Evolutionary conservation across 2,888 invertebrate species (phyloP), one percentile per base, ranked within the genome.

Genomic region (Tolmerus cingulatus): DNA sequence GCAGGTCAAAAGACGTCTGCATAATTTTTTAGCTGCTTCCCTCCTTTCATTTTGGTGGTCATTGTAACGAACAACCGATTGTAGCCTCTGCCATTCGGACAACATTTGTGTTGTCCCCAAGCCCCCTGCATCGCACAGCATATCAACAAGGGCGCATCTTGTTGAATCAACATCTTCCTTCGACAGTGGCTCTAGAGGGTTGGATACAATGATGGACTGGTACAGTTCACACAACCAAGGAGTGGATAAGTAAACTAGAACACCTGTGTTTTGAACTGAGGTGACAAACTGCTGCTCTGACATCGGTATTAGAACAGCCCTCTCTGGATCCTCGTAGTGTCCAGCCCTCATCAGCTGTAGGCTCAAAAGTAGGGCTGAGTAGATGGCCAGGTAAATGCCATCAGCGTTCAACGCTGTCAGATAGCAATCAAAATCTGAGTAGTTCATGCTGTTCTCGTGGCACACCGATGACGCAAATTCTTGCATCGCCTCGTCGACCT

Each of bases 211-310:
- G 1, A 98, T 95, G 91, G 96, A 97, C 90, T 97, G 97, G 91
- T 98, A 99, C 8, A 99, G 93, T 91, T 98, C 98, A 51, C 97
- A 95, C 2, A 99, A 94, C 98, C 98, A 99, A 0, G 97, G 96
- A 0, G 97, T 97, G 0, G 98, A 98, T 12, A 98, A 94, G 91
- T 98, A 99, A 7, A 99, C 97, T 37, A 98, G 93, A 23, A 98
- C 97, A 0, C 98, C 98, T 87, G 97, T 97, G 46, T 97, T 97
- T 91, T 98, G 97, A 7, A 98, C 97, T 91, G 97, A 97, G 90
- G 98, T 97, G 1, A 98, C 96, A 91, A 98, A 98, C 92, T 97
- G 96, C 88, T 96, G 96, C 95, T 98, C 96, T 1, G 95, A 95
- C 90, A 95, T 93, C 0, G 95, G 95, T 19, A 95, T 92, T 82